Evolutionary conservation across 1,140 invertebrate species (phyloP), one percentile per base, ranked within the genome.

Genomic region (Drosophila novamexicana): DNA sequence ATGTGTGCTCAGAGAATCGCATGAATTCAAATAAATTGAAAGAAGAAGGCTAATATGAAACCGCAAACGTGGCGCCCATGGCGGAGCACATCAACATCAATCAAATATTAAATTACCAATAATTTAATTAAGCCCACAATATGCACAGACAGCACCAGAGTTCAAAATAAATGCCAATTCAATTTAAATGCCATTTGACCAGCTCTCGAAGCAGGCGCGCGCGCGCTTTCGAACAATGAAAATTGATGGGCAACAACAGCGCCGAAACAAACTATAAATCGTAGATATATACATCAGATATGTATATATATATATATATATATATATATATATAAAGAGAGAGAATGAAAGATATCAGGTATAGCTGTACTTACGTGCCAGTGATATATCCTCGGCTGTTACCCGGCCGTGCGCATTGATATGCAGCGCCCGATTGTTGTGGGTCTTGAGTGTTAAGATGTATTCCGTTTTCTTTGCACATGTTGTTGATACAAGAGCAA

Each of bases 71-170:
- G 49, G 56, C 71, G 65, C 71, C 39, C 63, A 47, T 57, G 67
- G 65, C 64, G 67, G 56, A 75, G 74, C 77, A 69, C 76, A 81
- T 81, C 22, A 89, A 80, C 81, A 82, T 88, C 89, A 91, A 91
- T 89, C 82, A 90, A 91, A 91, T 91, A 89, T 91, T 91, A 91
- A 91, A 91, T 91, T 91, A 91, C 89, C 89, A 91, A 88, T 91
- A 79, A 91, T 91, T 91, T 91, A 91, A 91, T 91, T 91, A 91
- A 91, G 81, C 85, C 73, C 88, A 81, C 80, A 78, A 81, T 83
- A 81, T 80, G 79, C 75, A 85, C 85, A 81, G 68, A 66, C 63
- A 59, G 73, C 72, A 49, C 67, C 83, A 75, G 71, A 89, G 84
- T 90, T 90, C 84, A 89, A 83, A 77, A 81, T 62, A 82, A 90